Conservation (phyloP, 2,888 invertebrate genomes). For the Sesia apiformis region DNA sequence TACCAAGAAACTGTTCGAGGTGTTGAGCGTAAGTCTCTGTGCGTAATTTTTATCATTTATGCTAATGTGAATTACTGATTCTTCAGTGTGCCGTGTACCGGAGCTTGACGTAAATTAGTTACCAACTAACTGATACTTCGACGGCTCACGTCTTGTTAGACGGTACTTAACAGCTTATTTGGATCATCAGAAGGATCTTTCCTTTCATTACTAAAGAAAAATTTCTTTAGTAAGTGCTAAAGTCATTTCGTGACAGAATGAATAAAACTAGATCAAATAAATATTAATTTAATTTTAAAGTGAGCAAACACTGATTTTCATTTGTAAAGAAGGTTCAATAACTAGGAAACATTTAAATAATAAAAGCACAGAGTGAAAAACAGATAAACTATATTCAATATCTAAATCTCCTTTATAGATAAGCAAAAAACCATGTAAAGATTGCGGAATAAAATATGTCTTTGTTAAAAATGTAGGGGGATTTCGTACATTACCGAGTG, state of each 20-base stretch:
- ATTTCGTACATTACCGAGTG: conserved; percentile 5
- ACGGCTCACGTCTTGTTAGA: conserved; percentile 36
- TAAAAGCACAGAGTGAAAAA: too few species aligned
- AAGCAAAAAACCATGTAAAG: too few species aligned
- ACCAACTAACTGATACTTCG: conserved; percentile 53
- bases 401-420: too few species aligned
- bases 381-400: too few species aligned
- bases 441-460: neutral
- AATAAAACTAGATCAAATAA: neutral
- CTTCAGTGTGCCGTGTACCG: conserved; percentile 10
- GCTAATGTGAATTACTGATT: neutral
- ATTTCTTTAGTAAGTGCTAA: neutral
- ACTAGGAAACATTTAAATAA: too few species aligned
- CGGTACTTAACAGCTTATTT: conserved; percentile 23
- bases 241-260: neutral
- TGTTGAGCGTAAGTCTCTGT: too few species aligned
- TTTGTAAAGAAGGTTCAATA: too few species aligned
- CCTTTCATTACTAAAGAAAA: neutral
- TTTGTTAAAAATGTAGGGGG: neutral
- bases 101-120: conserved; percentile 52
- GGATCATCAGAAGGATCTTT: conserved; percentile 6
- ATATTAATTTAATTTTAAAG: neutral
- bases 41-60: too few species aligned
- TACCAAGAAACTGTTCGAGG: too few species aligned
- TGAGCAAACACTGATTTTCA: too few species aligned